Base-by-base conservation (phyloP, 2,113 vertebrate species). In the Danionella cerebrum region DNA sequence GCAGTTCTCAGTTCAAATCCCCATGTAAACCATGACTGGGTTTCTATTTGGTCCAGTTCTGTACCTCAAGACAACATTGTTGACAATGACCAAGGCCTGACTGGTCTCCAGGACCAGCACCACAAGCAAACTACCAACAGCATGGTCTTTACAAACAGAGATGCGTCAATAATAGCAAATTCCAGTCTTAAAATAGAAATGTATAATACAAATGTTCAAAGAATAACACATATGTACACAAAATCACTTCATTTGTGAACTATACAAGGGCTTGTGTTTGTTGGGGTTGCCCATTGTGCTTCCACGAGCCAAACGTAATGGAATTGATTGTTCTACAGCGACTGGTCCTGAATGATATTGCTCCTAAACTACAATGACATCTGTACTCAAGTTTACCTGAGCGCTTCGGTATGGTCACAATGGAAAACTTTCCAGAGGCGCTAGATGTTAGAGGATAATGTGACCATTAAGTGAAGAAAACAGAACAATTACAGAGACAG, bases 151-250 rank as follows among this genome's bases (percentile, higher is more conserved):
- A 80, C 74, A 67, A 62, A 82, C 57, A 21, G 36, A 70, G 57
- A 83, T 69, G 82, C 31, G 16, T 74, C 70, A 76, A 67, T 74
- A 81, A 80, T 39, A 79, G 76, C 81, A 82, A 55, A 82, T 77
- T 79, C 68, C 78, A 79, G 62, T 78, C 69, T 81, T 84, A 84
- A 84, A 86, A 86, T 83, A 85, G 75, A 79, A 53, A 68, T 86
- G 81, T 87, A 83, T 78, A 83, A 80, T 72, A 79, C 74, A 79
- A 79, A 85, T 75, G 80, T 76, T 80, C 48, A 78, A 71, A 50
- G 58, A 73, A 67, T 73, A 76, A 42, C 66, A 77, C 67, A 51
- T 84, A 84, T 84, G 77, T 79, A 83, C 79, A 75, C 45, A 41
- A 39, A 65, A 52, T 72, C 75, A 75, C 10, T 65, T 73, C 51